Evolutionary conservation across 2,888 invertebrate species (phyloP).

Genomic region (Blera fallax): DNA sequence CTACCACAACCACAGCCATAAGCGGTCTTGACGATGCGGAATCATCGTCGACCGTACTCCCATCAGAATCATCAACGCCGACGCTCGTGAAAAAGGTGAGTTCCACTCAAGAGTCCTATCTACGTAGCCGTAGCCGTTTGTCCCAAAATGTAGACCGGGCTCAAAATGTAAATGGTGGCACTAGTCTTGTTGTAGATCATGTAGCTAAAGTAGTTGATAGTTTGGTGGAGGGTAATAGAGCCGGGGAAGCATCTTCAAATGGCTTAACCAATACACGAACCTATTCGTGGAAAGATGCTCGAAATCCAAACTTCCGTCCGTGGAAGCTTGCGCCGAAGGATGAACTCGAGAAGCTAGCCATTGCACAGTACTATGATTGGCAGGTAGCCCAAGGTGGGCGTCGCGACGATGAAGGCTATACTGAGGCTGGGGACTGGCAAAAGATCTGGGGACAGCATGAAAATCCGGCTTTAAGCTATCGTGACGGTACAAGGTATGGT

Average conservation of each 20-base stretch:
- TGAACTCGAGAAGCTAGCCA: slow-evolving; percentile 26
- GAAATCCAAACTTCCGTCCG: slow-evolving; percentile 61
- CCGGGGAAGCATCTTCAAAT: not conserved
- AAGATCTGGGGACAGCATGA: slow-evolving; percentile 48
- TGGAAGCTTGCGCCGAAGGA: slow-evolving; percentile 31
- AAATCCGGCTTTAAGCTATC: slow-evolving; percentile 33
- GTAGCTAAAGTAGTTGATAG: slow-evolving; percentile 69
- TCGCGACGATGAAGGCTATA: slow-evolving; percentile 60
- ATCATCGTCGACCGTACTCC: slow-evolving; percentile 21
- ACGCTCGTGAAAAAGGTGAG: slow-evolving; percentile 80
- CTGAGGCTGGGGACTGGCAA: slow-evolving; percentile 38
- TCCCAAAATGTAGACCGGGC: slow-evolving; percentile 53
- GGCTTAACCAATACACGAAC: not conserved
- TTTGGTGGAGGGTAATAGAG: slow-evolving; percentile 53
- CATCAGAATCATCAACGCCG: slow-evolving; percentile 58
- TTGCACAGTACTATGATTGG: slow-evolving; percentile 61
- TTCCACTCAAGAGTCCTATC: slow-evolving; percentile 75
- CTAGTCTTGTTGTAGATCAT: slow-evolving; percentile 65
- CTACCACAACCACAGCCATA: slow-evolving; percentile 74
- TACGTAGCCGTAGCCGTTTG: slow-evolving; percentile 65
- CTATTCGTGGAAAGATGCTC: slow-evolving; percentile 68
- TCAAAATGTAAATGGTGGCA: slow-evolving; percentile 53
- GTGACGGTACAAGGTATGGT: slow-evolving; percentile 56
- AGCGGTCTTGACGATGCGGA: slow-evolving; percentile 57
- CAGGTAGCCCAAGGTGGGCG: slow-evolving; percentile 60